Base-by-base conservation (phyloP, 1,140 invertebrate species). In the Pachypeltis micranthus region DNA sequence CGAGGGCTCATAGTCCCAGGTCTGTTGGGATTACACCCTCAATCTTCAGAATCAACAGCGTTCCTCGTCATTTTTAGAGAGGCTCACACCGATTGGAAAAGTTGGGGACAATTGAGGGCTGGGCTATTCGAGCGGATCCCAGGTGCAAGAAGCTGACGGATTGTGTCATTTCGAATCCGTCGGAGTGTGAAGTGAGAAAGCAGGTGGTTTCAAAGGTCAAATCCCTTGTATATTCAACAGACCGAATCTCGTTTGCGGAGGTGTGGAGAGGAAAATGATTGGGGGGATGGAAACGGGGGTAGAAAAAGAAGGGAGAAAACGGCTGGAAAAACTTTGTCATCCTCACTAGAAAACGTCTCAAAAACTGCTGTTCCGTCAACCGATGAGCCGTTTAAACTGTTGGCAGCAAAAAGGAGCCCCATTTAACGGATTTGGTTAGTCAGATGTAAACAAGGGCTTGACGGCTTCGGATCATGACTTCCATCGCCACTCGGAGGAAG, bases 191-290 rank as follows among this genome's bases (percentile, higher is more conserved):
- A 51, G 47, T 51, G 47, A 51, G 47, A 51, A 51, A 51, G 47
- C 47, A 51, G 47, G 47, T 51, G 47, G 47, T 51, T 51, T 51
- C 47, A 51, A 51, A 51, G 47, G 47, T 51, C 47, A 51, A 51
- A 51, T 51, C 47, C 47, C 21, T 51, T 51, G 23, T 51, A 51
- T 21, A 10, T 51, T 51, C 47, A 51, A 51, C 47, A 51, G 47
- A 51, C 47, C 47, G 47, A 51, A 51, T 51, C 47, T 51, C 10
- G 47, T 51, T 51, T 51, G 10, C 7, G 31, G 7, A 16, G 31
- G 16, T n/a, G n/a, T n/a, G n/a, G n/a, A n/a, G n/a, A n/a, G n/a
- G n/a, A n/a, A n/a, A n/a, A n/a, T n/a, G n/a, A 39, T 10, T 16
- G 16, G 16, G 31, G 31, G 31, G 31, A 10, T 39, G 31, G 31